Conservation (phyloP, 2,113 vertebrate species). For the Heteronetta atricapilla region DNA sequence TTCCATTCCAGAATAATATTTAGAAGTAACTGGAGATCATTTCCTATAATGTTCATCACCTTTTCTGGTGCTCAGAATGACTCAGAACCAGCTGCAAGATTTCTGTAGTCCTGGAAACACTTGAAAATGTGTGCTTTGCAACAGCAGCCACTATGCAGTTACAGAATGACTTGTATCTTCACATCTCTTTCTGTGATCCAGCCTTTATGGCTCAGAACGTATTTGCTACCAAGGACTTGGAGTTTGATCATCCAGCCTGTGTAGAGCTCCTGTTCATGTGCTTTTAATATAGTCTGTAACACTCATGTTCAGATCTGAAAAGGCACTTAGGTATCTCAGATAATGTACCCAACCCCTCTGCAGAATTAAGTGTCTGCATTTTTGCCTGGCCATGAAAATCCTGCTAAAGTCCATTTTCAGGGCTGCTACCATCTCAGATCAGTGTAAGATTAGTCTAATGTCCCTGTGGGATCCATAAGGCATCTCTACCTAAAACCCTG, state of each 20-base stretch:
- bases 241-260: not conserved
- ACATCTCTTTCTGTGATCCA: not conserved
- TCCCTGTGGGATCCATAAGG: not conserved
- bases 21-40: constrained; percentile 47
- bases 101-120: constrained; percentile 27
- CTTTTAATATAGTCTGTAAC: not conserved
- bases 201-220: not conserved
- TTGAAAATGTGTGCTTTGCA: constrained; percentile 37
- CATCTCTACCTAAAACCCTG: not conserved
- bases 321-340: not conserved
- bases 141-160: not conserved
- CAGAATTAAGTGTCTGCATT: not conserved
- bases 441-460: not conserved
- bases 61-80: constrained; percentile 54
- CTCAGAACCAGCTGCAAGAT: constrained; percentile 61
- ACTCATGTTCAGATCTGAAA: not conserved
- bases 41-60: constrained; percentile 47
- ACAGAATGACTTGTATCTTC: not conserved
- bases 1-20: constrained; percentile 56
- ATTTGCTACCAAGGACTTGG: not conserved
- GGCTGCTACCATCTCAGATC: not conserved
- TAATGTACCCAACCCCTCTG: not conserved
- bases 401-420: not conserved
- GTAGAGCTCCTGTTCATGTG: not conserved
- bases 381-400: not conserved